A percentile compares a stretch with the other conserved stretches of the same genome.
Conservation (phyloP, 2,888 invertebrate species). For the Ophion ellenae region DNA sequence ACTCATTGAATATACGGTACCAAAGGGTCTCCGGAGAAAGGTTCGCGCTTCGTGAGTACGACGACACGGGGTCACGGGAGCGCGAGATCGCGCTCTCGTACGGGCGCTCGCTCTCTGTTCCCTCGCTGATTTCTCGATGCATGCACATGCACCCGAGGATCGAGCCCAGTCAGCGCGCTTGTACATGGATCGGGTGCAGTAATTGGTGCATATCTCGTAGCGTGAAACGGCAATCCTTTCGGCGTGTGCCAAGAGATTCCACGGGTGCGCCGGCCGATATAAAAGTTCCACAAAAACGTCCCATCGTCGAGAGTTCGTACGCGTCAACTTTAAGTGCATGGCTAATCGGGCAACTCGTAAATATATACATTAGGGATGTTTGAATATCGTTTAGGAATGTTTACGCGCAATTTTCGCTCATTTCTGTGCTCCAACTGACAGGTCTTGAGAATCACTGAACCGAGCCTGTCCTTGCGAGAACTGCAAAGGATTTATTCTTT, state of each 20-base stretch:
- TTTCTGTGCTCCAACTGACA: background rate
- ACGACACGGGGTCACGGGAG: constrained; percentile 60
- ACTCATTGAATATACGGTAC: constrained; percentile 32
- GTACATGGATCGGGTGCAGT: constrained; percentile 19
- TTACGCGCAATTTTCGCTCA: background rate
- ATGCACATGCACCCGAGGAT: constrained; percentile 8
- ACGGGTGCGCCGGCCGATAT: constrained; percentile 59
- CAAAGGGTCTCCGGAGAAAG: constrained; percentile 60
- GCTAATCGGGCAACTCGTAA: background rate
- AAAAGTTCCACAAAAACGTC: constrained; percentile 4
- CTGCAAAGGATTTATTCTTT: background rate
- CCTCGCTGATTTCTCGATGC: constrained; percentile 19
- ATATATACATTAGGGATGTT: background rate
- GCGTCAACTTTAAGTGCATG: constrained; percentile 1
- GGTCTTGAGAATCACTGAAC: background rate
- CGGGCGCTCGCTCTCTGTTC: constrained; percentile 27
- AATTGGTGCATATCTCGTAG: constrained; percentile 65
- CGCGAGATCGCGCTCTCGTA: constrained; percentile 56
- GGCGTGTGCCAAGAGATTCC: constrained; percentile 54
- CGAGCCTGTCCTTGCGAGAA: background rate
- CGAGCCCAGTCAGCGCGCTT: background rate
- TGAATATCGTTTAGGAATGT: background rate
- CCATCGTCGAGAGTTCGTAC: background rate
- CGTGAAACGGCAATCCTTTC: constrained; percentile 53
- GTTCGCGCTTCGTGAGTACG: constrained; percentile 36